Conservation (phyloP, 2,888 invertebrate species). For the Lycophotia porphyrea region DNA sequence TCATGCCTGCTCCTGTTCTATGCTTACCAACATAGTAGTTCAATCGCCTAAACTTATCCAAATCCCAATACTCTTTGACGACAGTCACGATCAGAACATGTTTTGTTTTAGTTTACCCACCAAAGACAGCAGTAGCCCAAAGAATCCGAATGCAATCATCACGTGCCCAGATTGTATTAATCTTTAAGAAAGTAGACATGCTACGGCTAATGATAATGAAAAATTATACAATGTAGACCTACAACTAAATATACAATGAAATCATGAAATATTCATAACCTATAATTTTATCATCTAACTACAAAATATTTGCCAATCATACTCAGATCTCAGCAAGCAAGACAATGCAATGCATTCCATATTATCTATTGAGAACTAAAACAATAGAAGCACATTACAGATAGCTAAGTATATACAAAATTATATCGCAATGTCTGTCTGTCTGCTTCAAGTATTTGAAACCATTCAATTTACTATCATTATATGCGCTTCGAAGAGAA, state of each 20-base stretch:
- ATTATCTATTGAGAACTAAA: conserved; percentile 43
- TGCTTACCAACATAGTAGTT: neutral
- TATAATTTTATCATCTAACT: conserved; percentile 9
- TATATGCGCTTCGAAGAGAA: conserved; percentile 37
- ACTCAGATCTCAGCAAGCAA: conserved; percentile 23
- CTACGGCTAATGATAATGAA: no score
- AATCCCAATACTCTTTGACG: neutral
- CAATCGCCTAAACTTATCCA: neutral
- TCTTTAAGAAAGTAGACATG: neutral
- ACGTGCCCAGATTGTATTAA: no score
- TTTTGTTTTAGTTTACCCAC: neutral
- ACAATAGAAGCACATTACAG: conserved; percentile 44
- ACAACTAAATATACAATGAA: neutral
- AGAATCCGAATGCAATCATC: neutral
- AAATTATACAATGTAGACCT: neutral
- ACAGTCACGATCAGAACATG: neutral
- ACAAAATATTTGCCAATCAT: conserved; percentile 28
- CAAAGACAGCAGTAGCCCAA: neutral
- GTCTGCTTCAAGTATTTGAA: conserved; percentile 33
- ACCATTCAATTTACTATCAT: conserved; percentile 40
- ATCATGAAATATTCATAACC: conserved; percentile 7
- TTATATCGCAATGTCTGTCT: conserved; percentile 40
- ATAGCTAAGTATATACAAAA: conserved; percentile 30
- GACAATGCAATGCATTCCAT: conserved; percentile 35
- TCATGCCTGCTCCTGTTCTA: neutral